A percentile compares a stretch with the other conserved stretches of the same genome.
Evolutionary conservation across 2,113 vertebrate genomes (phyloP).

Genomic region (Rhodinocichla rosea): DNA sequence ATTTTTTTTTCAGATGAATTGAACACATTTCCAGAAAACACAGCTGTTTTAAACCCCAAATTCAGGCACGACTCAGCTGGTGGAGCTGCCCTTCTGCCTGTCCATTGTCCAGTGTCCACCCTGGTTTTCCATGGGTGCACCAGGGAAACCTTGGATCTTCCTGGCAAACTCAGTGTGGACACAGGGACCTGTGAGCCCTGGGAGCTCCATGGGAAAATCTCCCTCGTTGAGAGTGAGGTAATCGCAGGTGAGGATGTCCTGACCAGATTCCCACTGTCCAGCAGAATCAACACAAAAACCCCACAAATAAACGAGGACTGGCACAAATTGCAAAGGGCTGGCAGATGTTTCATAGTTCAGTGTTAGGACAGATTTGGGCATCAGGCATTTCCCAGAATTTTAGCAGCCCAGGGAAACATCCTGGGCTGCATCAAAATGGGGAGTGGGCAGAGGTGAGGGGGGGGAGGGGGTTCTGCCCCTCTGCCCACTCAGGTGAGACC

Average conservation of each 20-base stretch:
- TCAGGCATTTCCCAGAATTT: not conserved
- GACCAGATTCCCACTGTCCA: not conserved
- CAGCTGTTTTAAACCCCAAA: not conserved
- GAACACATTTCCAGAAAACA: not conserved
- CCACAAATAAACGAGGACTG: not conserved
- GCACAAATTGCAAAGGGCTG: not conserved
- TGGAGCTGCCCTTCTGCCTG: not conserved
- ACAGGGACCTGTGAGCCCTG: not conserved
- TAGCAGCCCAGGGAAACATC: not conserved
- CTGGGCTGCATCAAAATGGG: not conserved
- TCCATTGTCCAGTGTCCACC: too few relatives aligned
- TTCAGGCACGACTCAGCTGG: not conserved
- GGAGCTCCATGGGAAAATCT: not conserved
- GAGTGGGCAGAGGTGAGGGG: not conserved
- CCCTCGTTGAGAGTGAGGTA: not conserved
- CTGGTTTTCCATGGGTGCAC: not conserved
- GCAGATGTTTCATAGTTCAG: not conserved
- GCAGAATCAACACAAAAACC: not conserved
- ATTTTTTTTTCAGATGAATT: not conserved
- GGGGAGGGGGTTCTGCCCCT: not conserved
- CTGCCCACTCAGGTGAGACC: not conserved
- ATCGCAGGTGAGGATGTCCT: not conserved
- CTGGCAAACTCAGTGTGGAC: fast-evolving
- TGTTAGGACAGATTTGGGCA: not conserved
- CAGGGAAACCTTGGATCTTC: not conserved